Evolutionary conservation across 92 coral and sea anemone species (phyloP).

Genomic region (Anthopleura xanthogrammica): DNA sequence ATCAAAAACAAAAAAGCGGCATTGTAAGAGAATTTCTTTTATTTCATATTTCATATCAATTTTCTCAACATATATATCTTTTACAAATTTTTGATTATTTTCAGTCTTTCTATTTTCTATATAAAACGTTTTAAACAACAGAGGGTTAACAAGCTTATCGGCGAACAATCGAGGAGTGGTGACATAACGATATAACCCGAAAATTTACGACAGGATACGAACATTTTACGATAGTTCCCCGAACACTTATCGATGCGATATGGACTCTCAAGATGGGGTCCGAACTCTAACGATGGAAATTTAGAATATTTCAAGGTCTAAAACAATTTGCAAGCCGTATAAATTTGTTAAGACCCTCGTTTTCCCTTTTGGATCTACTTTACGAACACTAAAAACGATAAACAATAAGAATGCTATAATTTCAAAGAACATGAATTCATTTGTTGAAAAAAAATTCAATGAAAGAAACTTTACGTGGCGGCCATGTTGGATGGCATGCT

Average conservation of each 20-base stretch:
- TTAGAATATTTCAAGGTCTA: background rate
- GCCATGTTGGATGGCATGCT: background rate
- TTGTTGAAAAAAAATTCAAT: background rate
- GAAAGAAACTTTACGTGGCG: background rate
- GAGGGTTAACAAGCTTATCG: slow-evolving; percentile 9
- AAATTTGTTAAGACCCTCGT: slow-evolving; percentile 3
- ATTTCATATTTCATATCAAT: background rate
- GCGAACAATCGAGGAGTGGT: slow-evolving; percentile 4
- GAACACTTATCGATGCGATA: background rate
- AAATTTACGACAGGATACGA: background rate
- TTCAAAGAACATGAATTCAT: background rate
- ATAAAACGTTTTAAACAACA: background rate
- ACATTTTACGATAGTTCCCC: background rate
- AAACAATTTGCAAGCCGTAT: background rate
- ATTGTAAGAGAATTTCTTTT: background rate
- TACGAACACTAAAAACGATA: background rate
- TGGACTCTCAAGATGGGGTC: background rate
- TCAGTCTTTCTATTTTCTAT: background rate
- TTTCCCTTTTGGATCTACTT: too few species aligned
- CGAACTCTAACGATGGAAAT: background rate
- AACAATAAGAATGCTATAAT: background rate
- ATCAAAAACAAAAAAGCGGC: background rate
- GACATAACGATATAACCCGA: background rate
- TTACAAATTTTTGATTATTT: background rate
- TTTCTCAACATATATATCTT: background rate